These are phyloP conservation scores for Danaus melanippus DNA, from an alignment of 1,140 invertebrate genomes.

Conservation along the genomic window DNA sequence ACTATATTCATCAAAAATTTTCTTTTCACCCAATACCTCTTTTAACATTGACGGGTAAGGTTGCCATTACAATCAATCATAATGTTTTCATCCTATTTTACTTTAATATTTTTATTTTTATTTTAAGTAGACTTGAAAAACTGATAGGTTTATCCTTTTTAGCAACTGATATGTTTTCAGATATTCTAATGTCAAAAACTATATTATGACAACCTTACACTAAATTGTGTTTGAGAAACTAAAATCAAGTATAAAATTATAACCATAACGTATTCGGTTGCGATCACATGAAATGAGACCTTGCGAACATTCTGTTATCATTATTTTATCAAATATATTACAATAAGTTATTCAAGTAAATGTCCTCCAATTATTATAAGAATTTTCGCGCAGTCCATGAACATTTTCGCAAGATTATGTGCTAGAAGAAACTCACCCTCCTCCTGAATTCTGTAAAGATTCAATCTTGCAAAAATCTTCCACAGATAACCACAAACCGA, in stretches of 20 bases:
- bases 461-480: slow-evolving; percentile 60
- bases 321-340: not conserved
- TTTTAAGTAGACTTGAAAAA: too few species aligned
- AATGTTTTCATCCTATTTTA: too few species aligned
- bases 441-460: slow-evolving; percentile 59
- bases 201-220: slow-evolving; percentile 45
- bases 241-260: slow-evolving; percentile 7
- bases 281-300: slow-evolving; percentile 36
- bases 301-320: slow-evolving; percentile 31
- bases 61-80: slow-evolving; percentile 47
- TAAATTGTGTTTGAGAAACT: slow-evolving; percentile 10
- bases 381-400: slow-evolving; percentile 46
- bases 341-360: too few species aligned
- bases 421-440: slow-evolving; percentile 59
- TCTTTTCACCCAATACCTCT: slow-evolving; percentile 20
- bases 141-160: too few species aligned
- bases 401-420: slow-evolving; percentile 56
- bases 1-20: too few species aligned
- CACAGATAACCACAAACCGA: slow-evolving; percentile 39
- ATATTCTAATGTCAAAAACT: slow-evolving; percentile 8
- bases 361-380: slow-evolving; percentile 4
- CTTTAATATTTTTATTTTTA: too few species aligned
- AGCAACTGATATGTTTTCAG: slow-evolving; percentile 8
- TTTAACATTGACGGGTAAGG: slow-evolving; percentile 50
- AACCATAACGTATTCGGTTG: slow-evolving; percentile 24